Base-by-base conservation (phyloP, 2,797 vertebrate genomes). In the Champsocephalus esox region DNA sequence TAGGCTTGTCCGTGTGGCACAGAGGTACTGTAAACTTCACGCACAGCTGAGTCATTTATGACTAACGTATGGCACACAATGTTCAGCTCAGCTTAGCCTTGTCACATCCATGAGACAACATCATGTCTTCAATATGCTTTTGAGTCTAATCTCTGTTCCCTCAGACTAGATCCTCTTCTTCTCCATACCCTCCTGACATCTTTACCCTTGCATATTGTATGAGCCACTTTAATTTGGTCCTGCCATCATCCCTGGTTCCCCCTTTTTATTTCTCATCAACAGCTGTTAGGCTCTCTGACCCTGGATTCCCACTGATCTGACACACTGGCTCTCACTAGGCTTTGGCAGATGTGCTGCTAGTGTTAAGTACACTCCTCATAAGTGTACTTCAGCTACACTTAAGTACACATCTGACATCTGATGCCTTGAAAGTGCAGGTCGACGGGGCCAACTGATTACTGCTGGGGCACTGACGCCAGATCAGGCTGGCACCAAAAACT, bases 11-110 rank as follows among this genome's bases (percentile, higher is more conserved):
- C 44, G 5, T 67, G 82, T 66, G 24, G 24, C 63, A 60, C 41
- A 46, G 78, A 73, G 71, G 80, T 80, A 38, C 34, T 38, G 34
- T 38, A 76, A 77, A 76, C 73, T 80, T 83, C 73, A 66, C 2
- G 44, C 66, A 62, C 45, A 60, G 81, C 68, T 83, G 74, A 90
- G 83, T 88, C 79, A 85, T 77, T 73, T 64, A 64, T 84, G 83
- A 88, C 68, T 70, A 87, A 80, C 13, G 14, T 17, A 77, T 77
- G 78, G 75, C 61, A 83, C 62, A 17, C 73, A 16, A 51, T 71
- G 79, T 84, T 85, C 83, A 58, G 6, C 65, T 81, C 43, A 62
- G 74, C 56, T 87, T 70, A 79, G 84, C 70, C 79, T 63, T 49
- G 64, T 70, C 75, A 68, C 83, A 77, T 80, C 65, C 50, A 67